Conservation (phyloP, 2,888 invertebrate species). For the Drosophila melanosoma region DNA sequence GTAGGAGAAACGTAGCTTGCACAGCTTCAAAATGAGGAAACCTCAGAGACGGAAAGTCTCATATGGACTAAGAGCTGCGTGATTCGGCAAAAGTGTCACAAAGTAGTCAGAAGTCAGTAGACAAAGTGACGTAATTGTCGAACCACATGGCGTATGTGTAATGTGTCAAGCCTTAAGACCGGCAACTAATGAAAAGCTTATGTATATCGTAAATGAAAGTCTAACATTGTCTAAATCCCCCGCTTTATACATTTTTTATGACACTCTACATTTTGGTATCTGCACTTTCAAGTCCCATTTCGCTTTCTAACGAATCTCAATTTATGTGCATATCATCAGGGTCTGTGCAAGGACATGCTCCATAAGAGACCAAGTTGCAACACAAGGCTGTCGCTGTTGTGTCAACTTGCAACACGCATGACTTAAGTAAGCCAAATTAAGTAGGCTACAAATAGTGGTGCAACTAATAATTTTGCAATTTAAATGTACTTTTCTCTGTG, state of each 20-base stretch:
- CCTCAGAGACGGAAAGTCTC: constrained; percentile 2
- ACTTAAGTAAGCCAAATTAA: constrained; percentile 15
- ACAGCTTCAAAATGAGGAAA: constrained; percentile 28
- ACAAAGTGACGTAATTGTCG: constrained; percentile 64
- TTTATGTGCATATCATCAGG: constrained; percentile 62
- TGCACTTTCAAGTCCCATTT: constrained; percentile 36
- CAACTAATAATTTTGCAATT: constrained; percentile 13
- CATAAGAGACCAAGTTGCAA: constrained; percentile 5
- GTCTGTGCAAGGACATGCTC: constrained; percentile 38
- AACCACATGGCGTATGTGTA: constrained; percentile 50
- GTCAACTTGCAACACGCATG: constrained; percentile 51
- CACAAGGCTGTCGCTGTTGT: constrained; percentile 7
- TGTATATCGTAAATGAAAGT: constrained; percentile 39
- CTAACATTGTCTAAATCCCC: constrained; percentile 28
- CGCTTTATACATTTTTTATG: constrained; percentile 37
- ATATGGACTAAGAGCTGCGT: neutral
- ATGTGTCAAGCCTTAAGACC: constrained; percentile 26
- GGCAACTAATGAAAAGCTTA: constrained; percentile 37
- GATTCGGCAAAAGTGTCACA: constrained; percentile 26
- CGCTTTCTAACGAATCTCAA: constrained; percentile 47
- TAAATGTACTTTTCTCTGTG: neutral
- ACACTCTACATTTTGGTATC: constrained; percentile 34
- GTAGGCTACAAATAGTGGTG: constrained; percentile 38
- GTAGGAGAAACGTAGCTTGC: constrained; percentile 14
- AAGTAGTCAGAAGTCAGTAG: constrained; percentile 31